Evolutionary conservation across 2,797 vertebrate species (phyloP).

Genomic region (Alosa sapidissima): DNA sequence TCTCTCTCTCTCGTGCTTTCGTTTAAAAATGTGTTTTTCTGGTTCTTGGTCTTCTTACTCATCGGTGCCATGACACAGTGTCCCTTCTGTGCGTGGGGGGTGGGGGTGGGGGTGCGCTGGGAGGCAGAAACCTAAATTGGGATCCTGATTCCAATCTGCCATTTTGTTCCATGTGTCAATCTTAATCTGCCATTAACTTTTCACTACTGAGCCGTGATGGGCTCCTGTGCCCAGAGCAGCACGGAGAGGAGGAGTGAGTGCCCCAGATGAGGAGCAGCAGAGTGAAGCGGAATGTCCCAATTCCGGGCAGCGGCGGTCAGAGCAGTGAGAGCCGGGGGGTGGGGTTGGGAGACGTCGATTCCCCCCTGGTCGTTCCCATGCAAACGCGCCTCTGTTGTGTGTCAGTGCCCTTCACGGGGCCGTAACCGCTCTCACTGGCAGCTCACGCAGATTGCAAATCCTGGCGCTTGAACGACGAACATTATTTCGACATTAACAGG

Average conservation of each 20-base stretch:
- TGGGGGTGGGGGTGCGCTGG: too few relatives aligned
- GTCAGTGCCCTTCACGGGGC: neutral
- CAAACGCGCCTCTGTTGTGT: neutral
- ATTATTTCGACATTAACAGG: conserved; percentile 66
- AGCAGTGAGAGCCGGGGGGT: neutral
- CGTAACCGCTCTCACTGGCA: neutral
- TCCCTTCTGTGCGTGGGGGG: neutral
- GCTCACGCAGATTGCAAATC: neutral
- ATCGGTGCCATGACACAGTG: neutral
- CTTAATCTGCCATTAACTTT: neutral
- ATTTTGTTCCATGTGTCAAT: neutral
- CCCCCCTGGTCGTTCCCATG: neutral
- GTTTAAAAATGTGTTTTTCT: neutral
- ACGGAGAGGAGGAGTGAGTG: neutral
- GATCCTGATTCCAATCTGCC: neutral
- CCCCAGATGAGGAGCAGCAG: neutral
- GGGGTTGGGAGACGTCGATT: neutral
- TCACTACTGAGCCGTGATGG: conserved; percentile 1
- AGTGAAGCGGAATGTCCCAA: neutral
- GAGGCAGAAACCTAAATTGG: neutral
- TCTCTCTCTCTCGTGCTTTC: neutral
- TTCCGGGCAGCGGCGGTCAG: neutral
- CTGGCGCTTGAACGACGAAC: conserved; percentile 54
- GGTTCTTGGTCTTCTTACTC: neutral
- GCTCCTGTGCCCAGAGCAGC: neutral